Evolutionary conservation across 2,888 invertebrate genomes (phyloP), one percentile per base, ranked within the genome.

Genomic region (Lasioglossum oenotherae): DNA sequence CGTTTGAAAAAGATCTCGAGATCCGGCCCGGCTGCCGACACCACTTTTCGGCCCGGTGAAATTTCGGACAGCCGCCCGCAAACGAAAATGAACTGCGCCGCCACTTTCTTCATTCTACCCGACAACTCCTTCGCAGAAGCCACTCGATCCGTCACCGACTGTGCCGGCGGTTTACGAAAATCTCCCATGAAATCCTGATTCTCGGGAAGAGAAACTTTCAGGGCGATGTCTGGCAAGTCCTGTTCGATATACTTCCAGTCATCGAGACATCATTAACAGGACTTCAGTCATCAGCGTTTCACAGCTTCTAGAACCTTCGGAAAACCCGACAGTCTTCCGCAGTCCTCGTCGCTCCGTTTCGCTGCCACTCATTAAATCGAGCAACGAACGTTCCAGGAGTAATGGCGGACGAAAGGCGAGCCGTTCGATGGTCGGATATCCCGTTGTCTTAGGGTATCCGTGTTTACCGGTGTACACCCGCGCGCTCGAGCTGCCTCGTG

Each of bases 1-100:
- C 90, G 91, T 88, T 92, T 90, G 91, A 84, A 74, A 91, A 91
- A 90, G 89, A 90, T 91, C 89, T 92, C 89, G 86, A 89, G 90
- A 90, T 77, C 67, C 60, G 71, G 57, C 72, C 41, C 27, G 74
- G 6, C 23, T 6, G 49, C 67, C 44, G 74, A 31, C 46, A 64
- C 64, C 19, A 41, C 71, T 77, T 77, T 73, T 77, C 76, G 67
- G 41, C 67, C 73, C 53, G 35, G 49, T 4, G 44, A 74, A 57
- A 69, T 69, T 74, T 72, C 44, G 5, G 31, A 27, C 69, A 60
- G 31, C 60, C 60, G 27, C 0, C 14, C 64, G 67, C 67, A 6
- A 69, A 23, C 23, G 71, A 23, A 73, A 46, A 53, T 44, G 31
- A 74, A 71, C 73, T 69, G 19, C 31, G 6, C 31, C 57, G 5